Conservation (phyloP, 2,888 invertebrate genomes). For the Drepana falcataria region DNA sequence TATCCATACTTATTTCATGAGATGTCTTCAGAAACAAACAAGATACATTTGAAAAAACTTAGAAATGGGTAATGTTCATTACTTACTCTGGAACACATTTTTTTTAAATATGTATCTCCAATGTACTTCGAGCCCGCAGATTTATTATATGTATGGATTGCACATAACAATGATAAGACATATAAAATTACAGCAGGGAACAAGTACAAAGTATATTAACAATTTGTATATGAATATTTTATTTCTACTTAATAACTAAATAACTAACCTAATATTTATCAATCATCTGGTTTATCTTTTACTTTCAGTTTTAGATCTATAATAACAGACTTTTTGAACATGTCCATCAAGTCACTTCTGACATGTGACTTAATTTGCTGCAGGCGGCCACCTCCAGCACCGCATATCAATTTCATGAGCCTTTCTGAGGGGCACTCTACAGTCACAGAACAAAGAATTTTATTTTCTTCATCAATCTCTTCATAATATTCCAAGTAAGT, state of each 20-base stretch:
- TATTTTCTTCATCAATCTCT: constrained; percentile 68
- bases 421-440: constrained; percentile 82
- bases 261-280: not conserved
- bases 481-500: constrained; percentile 83
- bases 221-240: too few species aligned
- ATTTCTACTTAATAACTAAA: not conserved
- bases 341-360: constrained; percentile 81
- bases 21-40: too few species aligned
- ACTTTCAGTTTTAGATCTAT: constrained; percentile 50
- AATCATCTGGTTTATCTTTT: constrained; percentile 26
- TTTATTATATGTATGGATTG: too few species aligned
- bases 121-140: too few species aligned
- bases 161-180: too few species aligned
- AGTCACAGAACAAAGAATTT: constrained; percentile 72
- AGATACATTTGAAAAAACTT: too few species aligned
- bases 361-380: constrained; percentile 83
- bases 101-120: too few species aligned
- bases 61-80: too few species aligned
- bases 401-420: constrained; percentile 82
- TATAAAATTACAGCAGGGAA: too few species aligned
- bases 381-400: constrained; percentile 83
- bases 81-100: too few species aligned
- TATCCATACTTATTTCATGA: too few species aligned
- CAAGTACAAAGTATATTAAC: too few species aligned
- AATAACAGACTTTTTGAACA: constrained; percentile 80